A percentile compares a stretch with the other conserved stretches of the same genome.
Conservation (phyloP, 2,797 vertebrate species). For the Pristis pectinata region DNA sequence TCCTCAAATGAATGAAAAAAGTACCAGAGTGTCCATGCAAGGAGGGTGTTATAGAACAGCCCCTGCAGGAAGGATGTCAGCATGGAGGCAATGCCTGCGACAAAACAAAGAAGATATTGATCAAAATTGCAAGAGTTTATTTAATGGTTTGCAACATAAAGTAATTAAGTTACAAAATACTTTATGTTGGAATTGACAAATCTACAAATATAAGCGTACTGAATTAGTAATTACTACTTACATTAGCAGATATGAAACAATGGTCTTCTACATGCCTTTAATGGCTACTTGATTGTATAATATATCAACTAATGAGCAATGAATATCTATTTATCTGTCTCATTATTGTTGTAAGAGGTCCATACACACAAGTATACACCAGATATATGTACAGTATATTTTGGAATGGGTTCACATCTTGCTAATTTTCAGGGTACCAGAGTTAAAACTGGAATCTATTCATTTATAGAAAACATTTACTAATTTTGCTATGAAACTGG, state of each 20-base stretch:
- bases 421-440: background rate
- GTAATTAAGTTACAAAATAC: background rate
- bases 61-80: constrained; percentile 62
- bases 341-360: background rate
- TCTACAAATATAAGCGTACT: background rate
- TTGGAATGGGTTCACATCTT: background rate
- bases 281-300: background rate
- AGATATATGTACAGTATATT: background rate
- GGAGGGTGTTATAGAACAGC: constrained; percentile 76
- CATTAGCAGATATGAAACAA: background rate
- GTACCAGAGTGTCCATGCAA: constrained; percentile 86
- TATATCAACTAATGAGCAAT: background rate
- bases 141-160: too few species aligned
- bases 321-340: background rate
- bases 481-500: background rate
- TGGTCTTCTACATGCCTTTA: background rate
- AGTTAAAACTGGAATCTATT: background rate
- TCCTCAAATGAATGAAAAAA: constrained; percentile 80
- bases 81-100: constrained; percentile 65
- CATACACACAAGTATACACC: background rate
- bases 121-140: background rate
- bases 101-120: background rate
- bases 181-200: background rate
- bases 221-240: background rate
- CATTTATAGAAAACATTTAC: background rate